These are phyloP conservation scores for Otocyon megalotis DNA, from an alignment of 2,113 vertebrate species.

Conservation along the genomic window DNA sequence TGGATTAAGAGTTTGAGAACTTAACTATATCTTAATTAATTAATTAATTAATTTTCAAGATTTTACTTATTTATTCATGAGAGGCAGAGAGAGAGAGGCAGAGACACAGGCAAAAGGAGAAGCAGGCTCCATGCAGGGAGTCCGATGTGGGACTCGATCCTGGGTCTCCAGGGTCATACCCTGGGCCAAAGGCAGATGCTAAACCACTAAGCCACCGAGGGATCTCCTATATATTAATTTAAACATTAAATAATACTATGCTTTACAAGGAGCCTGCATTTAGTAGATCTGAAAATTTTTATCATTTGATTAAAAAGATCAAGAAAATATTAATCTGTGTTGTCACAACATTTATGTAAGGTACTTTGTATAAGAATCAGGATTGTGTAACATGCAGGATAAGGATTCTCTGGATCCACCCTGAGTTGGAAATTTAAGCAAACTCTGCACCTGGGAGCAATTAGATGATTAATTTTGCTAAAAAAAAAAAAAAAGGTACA, in stretches of 20 bases:
- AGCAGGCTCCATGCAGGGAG: no score
- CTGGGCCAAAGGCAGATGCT: no score
- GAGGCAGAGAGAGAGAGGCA: no score
- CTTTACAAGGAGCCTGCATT: accelerated
- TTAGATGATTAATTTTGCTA: neutral
- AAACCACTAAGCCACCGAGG: no score
- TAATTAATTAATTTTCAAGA: no score
- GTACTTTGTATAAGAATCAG: neutral
- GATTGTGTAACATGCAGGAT: neutral
- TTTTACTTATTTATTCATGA: no score
- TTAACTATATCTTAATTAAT: neutral
- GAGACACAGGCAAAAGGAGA: no score
- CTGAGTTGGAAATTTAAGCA: neutral
- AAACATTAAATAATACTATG: neutral
- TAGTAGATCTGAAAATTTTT: neutral
- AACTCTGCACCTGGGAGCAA: neutral
- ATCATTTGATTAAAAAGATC: neutral
- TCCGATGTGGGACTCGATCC: no score
- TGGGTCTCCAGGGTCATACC: no score
- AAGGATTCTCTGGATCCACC: neutral
- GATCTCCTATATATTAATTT: neutral
- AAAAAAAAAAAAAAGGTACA: neutral
- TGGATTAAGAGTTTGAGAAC: neutral
- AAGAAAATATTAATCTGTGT: neutral
- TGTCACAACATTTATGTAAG: neutral